Conservation (phyloP, 2,113 vertebrate genomes). For the Himantopus leucocephalus region DNA sequence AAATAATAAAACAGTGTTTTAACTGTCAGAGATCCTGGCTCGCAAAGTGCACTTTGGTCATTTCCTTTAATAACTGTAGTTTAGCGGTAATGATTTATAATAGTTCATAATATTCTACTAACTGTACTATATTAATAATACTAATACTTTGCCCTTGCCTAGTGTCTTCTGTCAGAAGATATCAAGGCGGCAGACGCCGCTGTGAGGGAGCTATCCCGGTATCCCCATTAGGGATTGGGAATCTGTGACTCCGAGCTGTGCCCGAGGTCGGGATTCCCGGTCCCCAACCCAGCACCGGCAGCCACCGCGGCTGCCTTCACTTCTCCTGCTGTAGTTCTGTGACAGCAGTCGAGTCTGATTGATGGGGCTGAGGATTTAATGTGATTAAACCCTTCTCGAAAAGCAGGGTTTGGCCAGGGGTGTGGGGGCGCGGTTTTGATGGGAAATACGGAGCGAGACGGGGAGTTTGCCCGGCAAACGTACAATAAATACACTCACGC, state of each 20-base stretch:
- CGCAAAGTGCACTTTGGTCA: constrained; percentile 60
- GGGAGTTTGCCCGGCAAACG: not conserved
- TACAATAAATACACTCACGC: not conserved
- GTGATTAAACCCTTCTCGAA: constrained; percentile 23
- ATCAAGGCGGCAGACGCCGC: not conserved
- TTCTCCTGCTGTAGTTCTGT: not conserved
- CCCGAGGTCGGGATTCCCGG: not conserved
- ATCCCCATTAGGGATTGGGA: not conserved
- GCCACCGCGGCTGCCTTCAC: not conserved
- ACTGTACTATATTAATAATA: constrained; percentile 68
- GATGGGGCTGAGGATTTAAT: not conserved
- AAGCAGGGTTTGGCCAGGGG: not conserved
- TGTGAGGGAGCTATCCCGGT: not conserved
- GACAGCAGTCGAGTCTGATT: not conserved
- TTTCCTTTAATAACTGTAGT: constrained; percentile 70
- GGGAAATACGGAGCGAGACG: not conserved
- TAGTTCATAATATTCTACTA: constrained; percentile 72
- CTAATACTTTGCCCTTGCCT: constrained; percentile 65
- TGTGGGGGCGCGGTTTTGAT: not conserved
- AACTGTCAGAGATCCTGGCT: constrained; percentile 59
- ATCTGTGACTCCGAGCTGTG: not conserved
- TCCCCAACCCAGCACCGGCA: not conserved
- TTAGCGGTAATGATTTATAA: constrained; percentile 66
- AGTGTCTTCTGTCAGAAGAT: constrained; percentile 36
- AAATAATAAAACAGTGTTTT: constrained; percentile 62